phyloP scores from a whole-genome alignment of 1,140 invertebrate species.

The Diabrotica undecimpunctata region DNA sequence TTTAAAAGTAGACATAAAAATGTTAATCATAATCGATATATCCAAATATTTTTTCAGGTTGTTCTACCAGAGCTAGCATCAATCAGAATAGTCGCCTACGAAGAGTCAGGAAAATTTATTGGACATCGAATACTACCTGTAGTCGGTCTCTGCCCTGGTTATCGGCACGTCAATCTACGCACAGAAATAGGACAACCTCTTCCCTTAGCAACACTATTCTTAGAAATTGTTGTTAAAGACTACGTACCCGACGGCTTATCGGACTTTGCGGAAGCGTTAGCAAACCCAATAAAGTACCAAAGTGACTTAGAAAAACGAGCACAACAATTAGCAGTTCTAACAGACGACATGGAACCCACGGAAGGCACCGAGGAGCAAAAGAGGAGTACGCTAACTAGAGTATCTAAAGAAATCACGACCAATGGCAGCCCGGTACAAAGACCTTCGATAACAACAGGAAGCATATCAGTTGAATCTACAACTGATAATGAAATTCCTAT shows the following conservation, averaged over 20 bases:
- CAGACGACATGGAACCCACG: conserved; percentile 67
- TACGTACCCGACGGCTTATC: conserved; percentile 94
- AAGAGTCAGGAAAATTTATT: conserved; percentile 90
- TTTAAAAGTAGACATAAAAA: too few species aligned
- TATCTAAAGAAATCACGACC: conserved; percentile 25
- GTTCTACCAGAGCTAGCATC: conserved; percentile 96
- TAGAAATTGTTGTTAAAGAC: conserved; percentile 91
- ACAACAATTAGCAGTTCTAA: conserved; percentile 85
- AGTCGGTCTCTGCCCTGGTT: conserved; percentile 92
- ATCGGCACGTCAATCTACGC: conserved; percentile 80
- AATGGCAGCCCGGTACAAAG: conserved; percentile 40
- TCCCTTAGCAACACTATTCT: conserved; percentile 83
- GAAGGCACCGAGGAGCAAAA: conserved; percentile 32
- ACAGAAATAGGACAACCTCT: conserved; percentile 95
- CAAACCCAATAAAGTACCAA: conserved; percentile 96
- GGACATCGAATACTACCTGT: conserved; percentile 96
- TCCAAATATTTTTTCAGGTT: conserved; percentile 59
- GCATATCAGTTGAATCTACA: conserved; percentile 31
- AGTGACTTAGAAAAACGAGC: conserved; percentile 88
- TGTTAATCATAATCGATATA: too few species aligned
- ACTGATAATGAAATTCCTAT: conserved; percentile 28
- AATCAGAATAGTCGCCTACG: conserved; percentile 92
- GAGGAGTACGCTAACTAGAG: conserved; percentile 30
- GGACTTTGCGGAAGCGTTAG: conserved; percentile 93
- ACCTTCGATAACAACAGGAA: conserved; percentile 32